phyloP scores from a whole-genome alignment of 2,888 invertebrate genomes.

The Calameuta pallipes region DNA sequence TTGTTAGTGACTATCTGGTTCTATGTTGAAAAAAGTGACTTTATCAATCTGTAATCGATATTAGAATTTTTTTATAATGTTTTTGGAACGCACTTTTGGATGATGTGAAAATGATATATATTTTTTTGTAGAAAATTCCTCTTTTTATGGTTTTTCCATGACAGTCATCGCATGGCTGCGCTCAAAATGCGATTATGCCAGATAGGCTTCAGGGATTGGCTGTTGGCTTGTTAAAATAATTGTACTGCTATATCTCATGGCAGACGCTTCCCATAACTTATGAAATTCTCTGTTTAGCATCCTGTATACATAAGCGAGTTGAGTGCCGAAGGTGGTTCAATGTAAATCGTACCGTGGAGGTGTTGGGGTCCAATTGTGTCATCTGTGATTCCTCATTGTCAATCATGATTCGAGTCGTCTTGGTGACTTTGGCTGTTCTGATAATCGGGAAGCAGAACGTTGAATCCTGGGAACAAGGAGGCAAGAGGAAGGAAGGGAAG shows the following conservation, averaged over 20 bases:
- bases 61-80: background rate
- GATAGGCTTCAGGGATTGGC: slow-evolving; percentile 1
- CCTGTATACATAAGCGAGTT: slow-evolving; percentile 43
- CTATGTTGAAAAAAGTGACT: background rate
- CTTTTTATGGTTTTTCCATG: background rate
- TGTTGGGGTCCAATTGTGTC: background rate
- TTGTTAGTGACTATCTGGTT: background rate
- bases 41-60: background rate
- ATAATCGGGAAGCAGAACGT: background rate
- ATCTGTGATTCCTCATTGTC: background rate
- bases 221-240: background rate
- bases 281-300: slow-evolving; percentile 34
- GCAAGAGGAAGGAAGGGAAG: background rate
- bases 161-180: background rate
- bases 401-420: background rate
- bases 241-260: slow-evolving; percentile 12
- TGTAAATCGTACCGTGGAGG: slow-evolving; percentile 19
- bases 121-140: background rate
- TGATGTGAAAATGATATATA: background rate
- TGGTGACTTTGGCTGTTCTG: background rate
- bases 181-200: background rate
- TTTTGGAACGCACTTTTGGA: background rate
- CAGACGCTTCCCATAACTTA: slow-evolving; percentile 26
- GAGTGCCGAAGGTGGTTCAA: slow-evolving; percentile 38
- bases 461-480: background rate